Percentiles rank a stretch among this genome's conserved stretches.
phyloP scores from a whole-genome alignment of 2,888 invertebrate genomes.

The Oxyteleia sp. region DNA sequence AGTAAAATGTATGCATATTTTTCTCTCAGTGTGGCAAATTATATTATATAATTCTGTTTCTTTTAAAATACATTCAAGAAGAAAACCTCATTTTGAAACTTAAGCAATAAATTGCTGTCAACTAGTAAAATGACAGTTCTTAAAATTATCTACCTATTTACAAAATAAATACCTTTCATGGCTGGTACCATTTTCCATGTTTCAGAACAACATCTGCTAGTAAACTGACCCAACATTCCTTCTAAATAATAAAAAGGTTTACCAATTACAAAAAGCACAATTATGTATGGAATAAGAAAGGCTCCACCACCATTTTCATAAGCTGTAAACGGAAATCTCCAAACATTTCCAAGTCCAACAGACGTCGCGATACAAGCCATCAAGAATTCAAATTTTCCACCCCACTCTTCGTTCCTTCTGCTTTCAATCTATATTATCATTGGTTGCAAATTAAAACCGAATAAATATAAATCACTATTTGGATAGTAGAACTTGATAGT shows the following conservation, averaged over 20 bases:
- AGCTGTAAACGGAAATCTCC: constrained; percentile 91
- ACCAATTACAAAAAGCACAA: constrained; percentile 90
- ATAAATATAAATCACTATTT: no score
- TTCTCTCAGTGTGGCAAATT: no score
- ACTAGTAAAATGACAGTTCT: no score
- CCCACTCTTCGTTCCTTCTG: constrained; percentile 87
- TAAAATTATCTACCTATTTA: no score
- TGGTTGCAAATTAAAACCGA: no score
- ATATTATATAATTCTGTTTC: no score
- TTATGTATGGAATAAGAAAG: constrained; percentile 90
- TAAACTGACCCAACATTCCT: constrained; percentile 94
- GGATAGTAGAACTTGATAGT: no score
- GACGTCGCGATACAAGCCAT: constrained; percentile 90
- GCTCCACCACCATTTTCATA: constrained; percentile 91
- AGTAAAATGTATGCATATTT: no score
- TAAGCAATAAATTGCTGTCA: no score
- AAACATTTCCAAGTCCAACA: constrained; percentile 91
- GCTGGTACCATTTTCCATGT: constrained; percentile 91
- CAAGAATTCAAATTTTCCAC: constrained; percentile 90
- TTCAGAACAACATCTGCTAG: constrained; percentile 92
- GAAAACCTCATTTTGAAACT: no score
- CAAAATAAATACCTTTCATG: constrained; percentile 90
- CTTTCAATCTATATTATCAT: no score
- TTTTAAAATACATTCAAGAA: no score
- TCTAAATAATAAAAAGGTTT: constrained; percentile 95